Evolutionary conservation across 2,797 vertebrate genomes (phyloP).

Genomic region (Octomys mimax): DNA sequence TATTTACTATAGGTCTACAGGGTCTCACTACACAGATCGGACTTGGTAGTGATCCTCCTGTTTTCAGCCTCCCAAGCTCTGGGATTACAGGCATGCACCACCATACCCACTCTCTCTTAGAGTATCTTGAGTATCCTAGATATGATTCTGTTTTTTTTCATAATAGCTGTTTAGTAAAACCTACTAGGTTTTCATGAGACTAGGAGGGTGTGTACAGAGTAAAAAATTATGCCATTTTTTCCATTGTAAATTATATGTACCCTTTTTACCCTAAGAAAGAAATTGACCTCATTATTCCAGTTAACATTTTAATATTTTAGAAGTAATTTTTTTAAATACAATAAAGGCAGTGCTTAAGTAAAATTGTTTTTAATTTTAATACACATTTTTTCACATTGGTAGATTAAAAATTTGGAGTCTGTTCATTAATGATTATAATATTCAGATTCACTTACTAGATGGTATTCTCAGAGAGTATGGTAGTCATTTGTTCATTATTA

Average conservation of each 20-base stretch:
- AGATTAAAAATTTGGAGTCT: slow-evolving; percentile 8
- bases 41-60: too few relatives aligned
- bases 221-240: slow-evolving; percentile 11
- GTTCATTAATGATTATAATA: not conserved
- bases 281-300: slow-evolving; percentile 30
- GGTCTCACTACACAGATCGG: too few relatives aligned
- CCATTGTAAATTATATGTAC: not conserved
- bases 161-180: not conserved
- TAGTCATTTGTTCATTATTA: not conserved
- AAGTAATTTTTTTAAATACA: slow-evolving; percentile 14
- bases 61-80: too few relatives aligned
- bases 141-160: slow-evolving; percentile 23
- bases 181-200: slow-evolving; percentile 32
- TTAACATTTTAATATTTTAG: slow-evolving; percentile 40
- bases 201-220: not conserved
- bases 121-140: not conserved
- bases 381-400: not conserved
- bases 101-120: not conserved
- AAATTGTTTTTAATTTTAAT: slow-evolving; percentile 45
- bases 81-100: too few relatives aligned
- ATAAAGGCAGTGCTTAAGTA: not conserved
- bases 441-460: not conserved
- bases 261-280: not conserved
- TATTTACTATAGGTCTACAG: too few relatives aligned
- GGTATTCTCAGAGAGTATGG: not conserved